Evolutionary conservation across 64 coral and sea anemone genomes (phyloP).

Genomic region (Montipora sp.): DNA sequence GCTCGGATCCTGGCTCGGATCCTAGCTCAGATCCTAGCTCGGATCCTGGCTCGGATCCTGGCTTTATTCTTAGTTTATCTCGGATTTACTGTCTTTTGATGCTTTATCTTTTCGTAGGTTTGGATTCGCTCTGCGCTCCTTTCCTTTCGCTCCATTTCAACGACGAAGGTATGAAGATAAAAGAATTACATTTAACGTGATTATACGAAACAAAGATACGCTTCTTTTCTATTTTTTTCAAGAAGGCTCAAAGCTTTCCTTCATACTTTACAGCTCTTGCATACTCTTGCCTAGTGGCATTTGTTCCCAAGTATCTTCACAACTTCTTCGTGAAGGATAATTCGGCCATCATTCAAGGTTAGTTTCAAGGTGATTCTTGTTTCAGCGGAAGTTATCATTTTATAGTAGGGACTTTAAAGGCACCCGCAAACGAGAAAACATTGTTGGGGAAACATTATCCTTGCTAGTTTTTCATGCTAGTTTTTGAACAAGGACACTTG

Average conservation of each 20-base stretch:
- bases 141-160: constrained; percentile 95
- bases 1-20: no score
- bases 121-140: constrained; percentile 97
- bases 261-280: constrained; percentile 77
- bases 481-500: no score
- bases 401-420: not conserved
- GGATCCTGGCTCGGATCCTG: no score
- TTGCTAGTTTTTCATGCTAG: no score
- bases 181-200: not conserved
- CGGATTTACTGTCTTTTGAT: not conserved
- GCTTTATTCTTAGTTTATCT: no score
- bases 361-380: not conserved
- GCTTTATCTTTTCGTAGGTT: constrained; percentile 48
- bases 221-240: not conserved
- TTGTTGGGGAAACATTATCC: no score
- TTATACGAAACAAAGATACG: not conserved
- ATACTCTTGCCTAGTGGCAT: constrained; percentile 82
- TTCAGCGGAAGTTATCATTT: no score
- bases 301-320: constrained; percentile 94
- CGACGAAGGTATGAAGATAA: constrained; percentile 79
- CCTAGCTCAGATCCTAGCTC: no score
- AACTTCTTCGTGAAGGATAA: constrained; percentile 99
- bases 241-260: not conserved
- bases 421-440: no score
- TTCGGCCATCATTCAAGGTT: constrained; percentile 96